Base-by-base conservation (phyloP, 2,888 invertebrate genomes). In the Lysandra bellargus region DNA sequence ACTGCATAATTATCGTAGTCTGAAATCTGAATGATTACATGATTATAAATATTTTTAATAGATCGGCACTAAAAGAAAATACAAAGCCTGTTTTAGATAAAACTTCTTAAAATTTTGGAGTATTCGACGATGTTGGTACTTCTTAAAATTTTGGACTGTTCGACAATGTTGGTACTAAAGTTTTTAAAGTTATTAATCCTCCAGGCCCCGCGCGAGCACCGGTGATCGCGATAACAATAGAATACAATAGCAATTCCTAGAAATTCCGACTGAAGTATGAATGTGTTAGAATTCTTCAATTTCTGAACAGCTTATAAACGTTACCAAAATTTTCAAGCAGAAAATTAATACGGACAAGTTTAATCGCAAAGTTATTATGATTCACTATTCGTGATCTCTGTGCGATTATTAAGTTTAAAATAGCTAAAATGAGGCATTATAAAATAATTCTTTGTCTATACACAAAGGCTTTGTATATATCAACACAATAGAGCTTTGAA, bases 401-500 rank as follows among this genome's bases (percentile, higher is more conserved):
- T 69, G 30, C 69, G 2, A 37, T 69, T 69, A 69, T 33, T 37
- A 33, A 33, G 33, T 64, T 64, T 30, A 37, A 69, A 69, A 69
- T 64, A 64, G 23, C 9, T 64, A 30, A 23, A 64, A 61, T 23
- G 57, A 23, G n/a, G 23, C 23, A 61, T n/a, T n/a, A 61, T 61
- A 64, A 64, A 64, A 64, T 64, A 14, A 33, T 33, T 69, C 4
- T 69, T 69, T 69, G 69, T 69, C 5, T 69, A 33, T 37, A 69
- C 33, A 69, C 69, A 33, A 69, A 69, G 69, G 12, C 69, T 69
- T 33, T 69, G 69, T 69, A 64, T 30, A 14, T 30, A 14, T 69
- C 69, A 33, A 69, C 14, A 69, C 33, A 69, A 69, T 69, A 69
- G 69, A 14, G 33, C 33, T 69, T 33, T 69, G 33, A 69, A 64